A percentile compares a stretch with the other conserved stretches of the same genome.
Evolutionary conservation across 2,888 invertebrate genomes (phyloP).

Genomic region (Heliconius aoede): DNA sequence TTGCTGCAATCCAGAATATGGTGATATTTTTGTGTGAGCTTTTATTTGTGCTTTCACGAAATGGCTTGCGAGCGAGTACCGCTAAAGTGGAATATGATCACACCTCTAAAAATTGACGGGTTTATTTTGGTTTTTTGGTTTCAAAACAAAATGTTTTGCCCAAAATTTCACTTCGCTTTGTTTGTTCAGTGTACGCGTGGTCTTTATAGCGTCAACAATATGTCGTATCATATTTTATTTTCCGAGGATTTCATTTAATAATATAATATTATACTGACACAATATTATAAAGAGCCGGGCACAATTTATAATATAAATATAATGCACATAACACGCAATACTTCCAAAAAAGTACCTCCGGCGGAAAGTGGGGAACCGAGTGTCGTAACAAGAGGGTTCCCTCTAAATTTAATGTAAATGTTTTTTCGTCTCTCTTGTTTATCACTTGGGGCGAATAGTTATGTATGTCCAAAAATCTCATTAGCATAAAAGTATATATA

Average conservation of each 20-base stretch:
- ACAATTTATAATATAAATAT: neutral
- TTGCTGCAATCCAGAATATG: neutral
- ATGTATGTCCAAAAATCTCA: neutral
- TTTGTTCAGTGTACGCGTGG: slow-evolving; percentile 9
- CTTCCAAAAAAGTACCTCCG: no score
- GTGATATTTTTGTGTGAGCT: slow-evolving; percentile 27
- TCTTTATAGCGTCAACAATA: slow-evolving; percentile 6
- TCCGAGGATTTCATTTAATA: slow-evolving; percentile 2
- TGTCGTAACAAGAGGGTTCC: no score
- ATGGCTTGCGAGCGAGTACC: slow-evolving; percentile 34
- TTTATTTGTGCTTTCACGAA: slow-evolving; percentile 38
- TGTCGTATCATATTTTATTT: slow-evolving; percentile 20
- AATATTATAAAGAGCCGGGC: neutral
- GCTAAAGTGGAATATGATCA: slow-evolving; percentile 39
- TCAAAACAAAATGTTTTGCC: slow-evolving; percentile 38
- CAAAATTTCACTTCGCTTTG: slow-evolving; percentile 32
- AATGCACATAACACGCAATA: neutral
- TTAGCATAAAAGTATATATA: neutral
- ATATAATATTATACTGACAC: neutral
- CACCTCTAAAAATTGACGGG: slow-evolving; percentile 39
- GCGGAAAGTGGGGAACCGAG: no score
- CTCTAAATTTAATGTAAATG: no score
- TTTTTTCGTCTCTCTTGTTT: neutral
- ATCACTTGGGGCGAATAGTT: neutral
- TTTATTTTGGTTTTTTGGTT: slow-evolving; percentile 39